Evolutionary conservation across 2,113 vertebrate genomes (phyloP).

Genomic region (Sciurus niger): DNA sequence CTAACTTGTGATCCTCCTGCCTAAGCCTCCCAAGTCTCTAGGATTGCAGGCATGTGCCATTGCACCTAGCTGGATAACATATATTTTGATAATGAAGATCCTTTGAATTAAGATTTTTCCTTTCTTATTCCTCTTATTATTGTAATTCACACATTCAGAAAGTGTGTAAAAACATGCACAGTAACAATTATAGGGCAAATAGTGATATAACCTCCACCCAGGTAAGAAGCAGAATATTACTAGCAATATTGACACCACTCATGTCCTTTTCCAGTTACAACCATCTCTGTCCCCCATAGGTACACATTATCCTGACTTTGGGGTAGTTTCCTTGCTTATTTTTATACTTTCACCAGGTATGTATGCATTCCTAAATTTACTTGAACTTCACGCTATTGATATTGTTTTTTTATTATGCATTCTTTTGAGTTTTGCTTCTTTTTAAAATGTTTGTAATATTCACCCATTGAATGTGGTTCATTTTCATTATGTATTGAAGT

Average conservation of each 20-base stretch:
- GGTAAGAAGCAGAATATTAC: constrained; percentile 13
- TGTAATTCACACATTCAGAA: neutral
- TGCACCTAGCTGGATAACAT: too few relatives aligned
- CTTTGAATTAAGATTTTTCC: neutral
- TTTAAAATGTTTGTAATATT: constrained; percentile 42
- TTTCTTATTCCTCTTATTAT: neutral
- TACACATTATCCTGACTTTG: neutral
- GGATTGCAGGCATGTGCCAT: too few relatives aligned
- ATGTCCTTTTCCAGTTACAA: neutral
- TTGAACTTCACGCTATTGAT: neutral
- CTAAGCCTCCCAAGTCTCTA: too few relatives aligned
- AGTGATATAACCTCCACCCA: neutral
- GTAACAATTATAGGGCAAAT: neutral
- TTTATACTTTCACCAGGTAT: neutral
- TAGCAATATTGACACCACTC: neutral
- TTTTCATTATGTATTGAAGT: constrained; percentile 55
- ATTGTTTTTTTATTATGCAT: neutral
- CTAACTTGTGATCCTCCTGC: too few relatives aligned
- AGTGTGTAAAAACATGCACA: neutral
- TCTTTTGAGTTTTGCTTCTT: constrained; percentile 23
- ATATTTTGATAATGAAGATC: constrained; percentile 32
- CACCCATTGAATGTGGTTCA: neutral
- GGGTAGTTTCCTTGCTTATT: neutral
- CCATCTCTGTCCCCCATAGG: neutral
- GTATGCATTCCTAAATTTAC: neutral